Base-by-base conservation (phyloP, 2,888 invertebrate species). In the Drosophila atripex region DNA sequence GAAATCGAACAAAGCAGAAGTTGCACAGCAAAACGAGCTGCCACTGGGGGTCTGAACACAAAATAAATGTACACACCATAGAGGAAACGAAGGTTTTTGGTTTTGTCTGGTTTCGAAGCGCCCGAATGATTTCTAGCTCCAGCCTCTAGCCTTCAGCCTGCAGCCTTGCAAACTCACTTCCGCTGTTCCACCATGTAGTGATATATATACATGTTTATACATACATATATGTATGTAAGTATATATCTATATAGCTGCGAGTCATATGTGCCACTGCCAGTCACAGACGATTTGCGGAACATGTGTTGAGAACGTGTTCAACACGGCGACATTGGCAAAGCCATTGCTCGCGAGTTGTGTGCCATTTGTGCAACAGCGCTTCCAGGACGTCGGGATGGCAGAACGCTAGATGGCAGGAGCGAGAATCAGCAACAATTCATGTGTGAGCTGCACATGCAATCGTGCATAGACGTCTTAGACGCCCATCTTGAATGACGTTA, bases 301-400 rank as follows among this genome's bases (percentile, higher is more conserved):
- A 85, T 84, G 77, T 87, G 80, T 78, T 83, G 78, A 82, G 71
- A 85, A 88, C 83, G 80, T 85, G 88, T 88, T 78, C 77, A 80
- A 84, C 85, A 84, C 82, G 76, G 35, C 68, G 54, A 71, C 71
- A 71, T 77, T 50, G 52, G 58, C 47, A 49, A 41, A 51, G 52
- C 68, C 65, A 49, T 65, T 35, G 47, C 38, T 41, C 38, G 65
- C 60, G 66, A 70, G 84, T 68, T 71, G 76, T 74, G 50, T 70
- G 71, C 50, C 65, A 61, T 77, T 83, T 77, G 77, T 72, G 72
- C 71, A 69, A 57, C 32, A 25, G 55, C 63, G 16, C 43, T 43
- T 35, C 38, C 38, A 32, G 32, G n/a, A 18, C 9, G 38, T 28
- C 53, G 14, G 18, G 25, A 47, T 21, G 18, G 12, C 11, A 43